Evolutionary conservation across 2,797 vertebrate genomes (phyloP).

Genomic region (Fistularia tabacaria): DNA sequence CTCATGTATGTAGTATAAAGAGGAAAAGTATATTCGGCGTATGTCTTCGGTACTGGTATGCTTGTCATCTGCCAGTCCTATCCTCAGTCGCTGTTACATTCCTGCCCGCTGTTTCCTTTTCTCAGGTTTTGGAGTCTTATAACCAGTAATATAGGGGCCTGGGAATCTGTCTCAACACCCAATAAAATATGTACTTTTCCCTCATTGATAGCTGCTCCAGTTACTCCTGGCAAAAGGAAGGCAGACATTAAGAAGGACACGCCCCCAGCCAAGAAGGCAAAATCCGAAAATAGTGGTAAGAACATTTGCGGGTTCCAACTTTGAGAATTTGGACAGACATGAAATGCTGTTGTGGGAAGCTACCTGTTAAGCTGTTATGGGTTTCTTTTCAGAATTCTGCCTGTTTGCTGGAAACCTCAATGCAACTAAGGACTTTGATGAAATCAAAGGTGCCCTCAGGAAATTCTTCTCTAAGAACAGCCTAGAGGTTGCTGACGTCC

Average conservation of each 20-base stretch:
- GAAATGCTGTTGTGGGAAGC: too few relatives aligned
- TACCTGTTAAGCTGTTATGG: too few relatives aligned
- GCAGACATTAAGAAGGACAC: conserved; percentile 81
- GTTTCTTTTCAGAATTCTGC: conserved; percentile 66
- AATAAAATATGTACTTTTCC: not conserved
- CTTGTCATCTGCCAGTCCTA: too few relatives aligned
- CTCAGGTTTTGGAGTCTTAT: too few relatives aligned
- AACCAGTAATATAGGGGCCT: too few relatives aligned
- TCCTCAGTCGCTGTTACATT: too few relatives aligned
- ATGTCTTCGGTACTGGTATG: too few relatives aligned
- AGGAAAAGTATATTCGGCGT: too few relatives aligned
- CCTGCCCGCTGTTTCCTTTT: too few relatives aligned
- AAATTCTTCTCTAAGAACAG: conserved; percentile 89
- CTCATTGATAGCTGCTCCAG: conserved; percentile 67
- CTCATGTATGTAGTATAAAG: too few relatives aligned
- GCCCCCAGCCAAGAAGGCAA: conserved; percentile 88
- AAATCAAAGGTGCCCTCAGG: conserved; percentile 80
- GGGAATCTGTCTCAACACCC: too few relatives aligned
- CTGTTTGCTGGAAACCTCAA: conserved; percentile 87
- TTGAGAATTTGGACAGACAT: too few relatives aligned
- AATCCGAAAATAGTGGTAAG: conserved; percentile 80
- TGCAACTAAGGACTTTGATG: conserved; percentile 81
- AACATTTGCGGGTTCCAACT: not conserved
- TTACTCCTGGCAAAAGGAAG: conserved; percentile 87
- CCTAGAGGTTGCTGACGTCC: conserved; percentile 81